phyloP scores from a whole-genome alignment of 2,888 invertebrate genomes.

The Loripinus fragilis region DNA sequence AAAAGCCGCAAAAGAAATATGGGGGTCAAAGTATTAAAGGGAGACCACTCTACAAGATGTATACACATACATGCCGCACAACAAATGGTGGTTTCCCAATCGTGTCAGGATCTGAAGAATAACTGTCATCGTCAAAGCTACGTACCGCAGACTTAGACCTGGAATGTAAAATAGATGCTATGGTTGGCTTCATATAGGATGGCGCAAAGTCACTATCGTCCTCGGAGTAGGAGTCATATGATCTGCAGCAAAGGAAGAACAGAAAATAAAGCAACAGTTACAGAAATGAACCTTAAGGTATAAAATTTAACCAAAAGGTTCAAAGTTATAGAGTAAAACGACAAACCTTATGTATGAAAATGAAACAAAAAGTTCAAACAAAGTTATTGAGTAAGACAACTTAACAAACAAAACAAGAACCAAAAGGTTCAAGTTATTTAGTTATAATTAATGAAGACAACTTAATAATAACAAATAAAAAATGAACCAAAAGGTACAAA shows the following conservation, averaged over 20 bases:
- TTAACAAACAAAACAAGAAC: too few relatives aligned
- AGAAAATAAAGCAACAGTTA: slow-evolving; percentile 1
- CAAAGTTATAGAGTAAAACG: too few relatives aligned
- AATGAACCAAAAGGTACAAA: too few relatives aligned
- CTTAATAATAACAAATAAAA: too few relatives aligned
- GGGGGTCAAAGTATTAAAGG: background rate
- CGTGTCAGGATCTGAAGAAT: slow-evolving; percentile 59
- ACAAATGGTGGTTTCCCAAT: slow-evolving; percentile 75
- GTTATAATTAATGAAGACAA: too few relatives aligned
- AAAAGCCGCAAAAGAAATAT: background rate
- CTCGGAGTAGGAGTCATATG: slow-evolving; percentile 56
- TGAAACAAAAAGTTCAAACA: too few relatives aligned
- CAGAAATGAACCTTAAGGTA: too few relatives aligned
- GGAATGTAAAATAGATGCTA: slow-evolving; percentile 78
- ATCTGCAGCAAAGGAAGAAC: slow-evolving; percentile 46
- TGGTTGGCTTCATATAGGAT: slow-evolving; percentile 69
- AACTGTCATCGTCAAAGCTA: slow-evolving; percentile 65
- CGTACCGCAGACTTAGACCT: slow-evolving; percentile 75
- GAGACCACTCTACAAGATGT: slow-evolving; percentile 15
- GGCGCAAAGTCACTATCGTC: slow-evolving; percentile 54
- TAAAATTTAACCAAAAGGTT: too few relatives aligned
- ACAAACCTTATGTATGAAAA: too few relatives aligned
- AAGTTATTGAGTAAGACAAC: too few relatives aligned
- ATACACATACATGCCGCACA: slow-evolving; percentile 74
- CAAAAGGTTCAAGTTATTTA: too few relatives aligned